These are phyloP conservation scores for Platichthys flesus DNA, from an alignment of 2,113 vertebrate species.

Conservation along the genomic window DNA sequence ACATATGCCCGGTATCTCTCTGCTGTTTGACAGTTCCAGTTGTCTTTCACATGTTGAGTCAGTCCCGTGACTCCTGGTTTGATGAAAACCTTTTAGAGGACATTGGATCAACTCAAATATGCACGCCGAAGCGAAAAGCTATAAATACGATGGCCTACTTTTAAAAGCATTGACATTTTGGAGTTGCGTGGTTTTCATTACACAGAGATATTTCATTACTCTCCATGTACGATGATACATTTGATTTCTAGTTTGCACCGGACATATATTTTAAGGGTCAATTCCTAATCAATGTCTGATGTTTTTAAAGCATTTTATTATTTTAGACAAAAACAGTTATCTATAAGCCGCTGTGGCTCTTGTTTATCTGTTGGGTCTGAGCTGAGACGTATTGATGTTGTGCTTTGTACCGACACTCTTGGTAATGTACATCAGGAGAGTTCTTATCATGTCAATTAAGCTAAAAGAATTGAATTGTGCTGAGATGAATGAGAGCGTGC, in stretches of 20 bases:
- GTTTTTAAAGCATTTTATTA: not conserved
- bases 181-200: not conserved
- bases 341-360: not conserved
- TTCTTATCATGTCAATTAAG: constrained; percentile 21
- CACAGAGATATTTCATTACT: not conserved
- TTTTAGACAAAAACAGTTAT: too few relatives aligned
- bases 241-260: not conserved
- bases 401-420: not conserved
- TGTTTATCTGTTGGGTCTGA: not conserved
- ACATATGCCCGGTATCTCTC: too few relatives aligned
- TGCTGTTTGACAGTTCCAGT: not conserved
- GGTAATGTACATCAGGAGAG: constrained; percentile 13
- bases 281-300: too few relatives aligned
- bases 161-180: not conserved
- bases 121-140: not conserved
- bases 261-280: not conserved
- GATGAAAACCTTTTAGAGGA: constrained; percentile 1
- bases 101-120: not conserved
- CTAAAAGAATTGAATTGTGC: constrained; percentile 14
- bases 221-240: too few relatives aligned
- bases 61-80: not conserved
- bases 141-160: not conserved
- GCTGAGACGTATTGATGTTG: not conserved
- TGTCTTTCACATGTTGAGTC: not conserved
- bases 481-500: constrained; percentile 16